Evolutionary conservation across 2,888 invertebrate species (phyloP).

Genomic region (Ichneumon xanthorius): DNA sequence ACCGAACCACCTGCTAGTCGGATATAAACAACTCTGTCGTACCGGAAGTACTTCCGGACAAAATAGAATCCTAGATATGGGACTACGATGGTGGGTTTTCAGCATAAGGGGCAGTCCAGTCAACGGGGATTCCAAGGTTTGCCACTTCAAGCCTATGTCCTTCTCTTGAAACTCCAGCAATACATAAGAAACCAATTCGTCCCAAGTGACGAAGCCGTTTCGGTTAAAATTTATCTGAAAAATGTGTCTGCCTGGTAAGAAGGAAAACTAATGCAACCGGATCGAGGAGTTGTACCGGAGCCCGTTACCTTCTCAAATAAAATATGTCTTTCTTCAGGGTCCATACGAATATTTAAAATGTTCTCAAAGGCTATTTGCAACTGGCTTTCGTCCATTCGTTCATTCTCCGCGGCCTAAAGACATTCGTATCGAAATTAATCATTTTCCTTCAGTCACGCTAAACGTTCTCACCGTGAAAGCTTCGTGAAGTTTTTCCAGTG

Average conservation of each 20-base stretch:
- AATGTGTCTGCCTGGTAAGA: background rate
- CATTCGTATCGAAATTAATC: constrained; percentile 9
- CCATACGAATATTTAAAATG: constrained; percentile 72
- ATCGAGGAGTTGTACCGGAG: background rate
- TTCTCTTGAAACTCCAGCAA: constrained; percentile 90
- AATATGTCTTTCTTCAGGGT: constrained; percentile 87
- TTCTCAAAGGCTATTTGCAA: constrained; percentile 73
- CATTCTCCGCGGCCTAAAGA: constrained; percentile 69
- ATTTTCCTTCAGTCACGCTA: background rate
- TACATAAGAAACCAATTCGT: constrained; percentile 92
- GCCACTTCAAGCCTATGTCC: constrained; percentile 87
- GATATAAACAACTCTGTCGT: background rate
- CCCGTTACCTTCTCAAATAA: constrained; percentile 87
- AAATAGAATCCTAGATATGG: constrained; percentile 88
- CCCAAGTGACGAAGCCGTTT: constrained; percentile 88
- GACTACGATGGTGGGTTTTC: constrained; percentile 90
- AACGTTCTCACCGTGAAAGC: constrained; percentile 73
- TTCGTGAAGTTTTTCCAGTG: constrained; percentile 74
- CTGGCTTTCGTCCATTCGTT: constrained; percentile 72
- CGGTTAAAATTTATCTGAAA: constrained; percentile 87
- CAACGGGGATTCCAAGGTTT: constrained; percentile 88
- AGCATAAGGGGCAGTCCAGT: constrained; percentile 87
- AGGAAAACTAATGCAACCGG: background rate
- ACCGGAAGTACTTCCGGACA: constrained; percentile 86
- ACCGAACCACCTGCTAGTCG: no score